Conservation (phyloP, 92 coral and sea anemone genomes). For the Phenganax marumi region DNA sequence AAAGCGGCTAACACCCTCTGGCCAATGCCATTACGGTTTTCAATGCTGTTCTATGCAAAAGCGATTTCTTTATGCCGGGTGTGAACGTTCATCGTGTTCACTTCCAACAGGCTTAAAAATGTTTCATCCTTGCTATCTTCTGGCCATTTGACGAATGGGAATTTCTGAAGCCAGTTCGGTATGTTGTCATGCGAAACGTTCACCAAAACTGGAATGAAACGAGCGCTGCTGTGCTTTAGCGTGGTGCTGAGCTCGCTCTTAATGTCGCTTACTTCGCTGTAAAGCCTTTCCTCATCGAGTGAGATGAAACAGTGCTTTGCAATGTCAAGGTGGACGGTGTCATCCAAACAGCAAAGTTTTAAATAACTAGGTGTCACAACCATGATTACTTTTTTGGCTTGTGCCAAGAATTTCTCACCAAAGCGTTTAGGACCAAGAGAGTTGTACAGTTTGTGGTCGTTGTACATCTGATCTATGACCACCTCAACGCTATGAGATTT, state of each 20-base stretch:
- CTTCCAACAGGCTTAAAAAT: slow-evolving; percentile 15
- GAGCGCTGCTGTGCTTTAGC: neutral
- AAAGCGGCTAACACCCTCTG: no score
- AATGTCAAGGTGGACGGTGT: slow-evolving; percentile 1
- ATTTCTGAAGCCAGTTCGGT: slow-evolving; percentile 35
- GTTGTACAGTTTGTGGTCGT: slow-evolving; percentile 38
- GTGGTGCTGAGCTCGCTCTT: slow-evolving; percentile 35
- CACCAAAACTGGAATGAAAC: slow-evolving; percentile 27
- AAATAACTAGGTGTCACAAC: slow-evolving; percentile 24
- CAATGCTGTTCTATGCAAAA: neutral
- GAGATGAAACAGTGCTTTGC: slow-evolving; percentile 8
- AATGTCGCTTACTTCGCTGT: slow-evolving; percentile 28
- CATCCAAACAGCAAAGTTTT: slow-evolving; percentile 34
- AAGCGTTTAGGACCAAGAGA: slow-evolving; percentile 39
- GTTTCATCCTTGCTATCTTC: slow-evolving; percentile 10
- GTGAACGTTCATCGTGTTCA: neutral
- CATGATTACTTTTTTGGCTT: slow-evolving; percentile 39
- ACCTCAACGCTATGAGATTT: slow-evolving; percentile 18
- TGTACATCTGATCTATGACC: slow-evolving; percentile 33
- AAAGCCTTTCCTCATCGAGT: slow-evolving; percentile 26
- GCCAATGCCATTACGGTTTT: neutral
- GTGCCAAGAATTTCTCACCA: slow-evolving; percentile 33
- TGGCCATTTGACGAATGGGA: slow-evolving; percentile 31
- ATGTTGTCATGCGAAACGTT: slow-evolving; percentile 7
- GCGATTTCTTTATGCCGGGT: neutral